A percentile compares a stretch with the other conserved stretches of the same genome.
Conservation (phyloP, 2,888 invertebrate species). For the Nematopogon swammerdamellus region DNA sequence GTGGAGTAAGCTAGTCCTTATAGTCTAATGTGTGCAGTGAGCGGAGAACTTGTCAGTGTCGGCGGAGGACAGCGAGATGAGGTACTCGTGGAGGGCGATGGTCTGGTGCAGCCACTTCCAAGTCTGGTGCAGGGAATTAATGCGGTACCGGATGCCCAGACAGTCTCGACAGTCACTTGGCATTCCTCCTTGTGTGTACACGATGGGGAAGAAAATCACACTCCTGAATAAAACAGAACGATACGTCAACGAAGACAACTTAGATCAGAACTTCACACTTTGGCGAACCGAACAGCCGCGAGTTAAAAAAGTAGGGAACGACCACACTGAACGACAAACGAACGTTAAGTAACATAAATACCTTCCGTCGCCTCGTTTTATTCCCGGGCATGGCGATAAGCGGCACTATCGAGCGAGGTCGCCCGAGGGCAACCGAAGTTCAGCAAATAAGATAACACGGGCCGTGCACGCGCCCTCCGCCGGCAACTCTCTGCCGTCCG, state of each 20-base stretch:
- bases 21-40: slow-evolving; percentile 26
- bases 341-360: slow-evolving; percentile 34
- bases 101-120: slow-evolving; percentile 96
- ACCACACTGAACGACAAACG: slow-evolving; percentile 20
- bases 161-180: slow-evolving; percentile 74
- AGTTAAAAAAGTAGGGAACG: slow-evolving; percentile 4
- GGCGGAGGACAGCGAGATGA: slow-evolving; percentile 76
- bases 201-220: slow-evolving; percentile 41
- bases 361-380: slow-evolving; percentile 44
- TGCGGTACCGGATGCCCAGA: slow-evolving; percentile 86
- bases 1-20: not conserved
- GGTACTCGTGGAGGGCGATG: slow-evolving; percentile 81
- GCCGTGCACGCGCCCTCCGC: slow-evolving; percentile 47
- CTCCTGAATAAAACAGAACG: slow-evolving; percentile 22
- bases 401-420: slow-evolving; percentile 44
- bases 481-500: no score
- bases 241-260: slow-evolving; percentile 1
- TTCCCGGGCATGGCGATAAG: slow-evolving; percentile 45
- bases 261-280: not conserved
- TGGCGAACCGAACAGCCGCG: not conserved
- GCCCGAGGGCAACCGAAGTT: slow-evolving; percentile 50
- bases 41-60: slow-evolving; percentile 58
- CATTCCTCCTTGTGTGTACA: slow-evolving; percentile 57
- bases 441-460: slow-evolving; percentile 42
- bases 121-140: slow-evolving; percentile 85